phyloP scores from a whole-genome alignment of 64 coral and sea anemone species.

The Catalaphyllia jardinei region DNA sequence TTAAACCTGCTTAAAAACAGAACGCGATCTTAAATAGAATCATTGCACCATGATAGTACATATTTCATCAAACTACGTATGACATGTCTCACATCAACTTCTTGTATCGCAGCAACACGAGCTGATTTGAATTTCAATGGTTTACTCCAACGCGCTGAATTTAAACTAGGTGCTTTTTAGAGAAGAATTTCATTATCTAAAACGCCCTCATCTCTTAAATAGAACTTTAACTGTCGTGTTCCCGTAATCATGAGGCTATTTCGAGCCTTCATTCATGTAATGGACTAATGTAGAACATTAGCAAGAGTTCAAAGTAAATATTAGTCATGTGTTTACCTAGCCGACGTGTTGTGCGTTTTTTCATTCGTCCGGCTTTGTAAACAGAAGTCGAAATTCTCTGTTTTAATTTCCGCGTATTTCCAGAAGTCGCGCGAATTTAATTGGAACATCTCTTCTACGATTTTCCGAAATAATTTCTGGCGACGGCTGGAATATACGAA shows the following conservation, averaged over 20 bases:
- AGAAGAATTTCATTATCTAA: neutral
- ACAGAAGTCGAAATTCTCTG: neutral
- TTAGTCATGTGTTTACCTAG: neutral
- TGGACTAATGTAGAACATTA: neutral
- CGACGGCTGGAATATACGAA: neutral
- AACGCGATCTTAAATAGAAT: neutral
- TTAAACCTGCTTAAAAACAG: neutral
- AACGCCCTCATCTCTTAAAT: neutral
- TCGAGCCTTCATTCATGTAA: neutral
- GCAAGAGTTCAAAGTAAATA: neutral
- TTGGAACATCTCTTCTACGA: neutral
- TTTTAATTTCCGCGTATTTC: neutral
- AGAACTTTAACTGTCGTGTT: neutral
- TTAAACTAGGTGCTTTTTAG: neutral
- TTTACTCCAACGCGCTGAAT: neutral
- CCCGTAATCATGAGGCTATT: neutral
- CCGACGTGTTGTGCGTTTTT: neutral
- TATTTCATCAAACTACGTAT: neutral
- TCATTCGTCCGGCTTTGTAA: constrained; percentile 5
- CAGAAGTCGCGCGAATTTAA: neutral
- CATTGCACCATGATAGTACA: neutral
- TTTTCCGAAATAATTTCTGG: neutral
- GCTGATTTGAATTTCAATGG: neutral
- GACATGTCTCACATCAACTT: constrained; percentile 15
- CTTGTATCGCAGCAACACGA: neutral